These are phyloP conservation scores for Hassar affinis DNA, from an alignment of 2,113 vertebrate species.

Conservation along the genomic window DNA sequence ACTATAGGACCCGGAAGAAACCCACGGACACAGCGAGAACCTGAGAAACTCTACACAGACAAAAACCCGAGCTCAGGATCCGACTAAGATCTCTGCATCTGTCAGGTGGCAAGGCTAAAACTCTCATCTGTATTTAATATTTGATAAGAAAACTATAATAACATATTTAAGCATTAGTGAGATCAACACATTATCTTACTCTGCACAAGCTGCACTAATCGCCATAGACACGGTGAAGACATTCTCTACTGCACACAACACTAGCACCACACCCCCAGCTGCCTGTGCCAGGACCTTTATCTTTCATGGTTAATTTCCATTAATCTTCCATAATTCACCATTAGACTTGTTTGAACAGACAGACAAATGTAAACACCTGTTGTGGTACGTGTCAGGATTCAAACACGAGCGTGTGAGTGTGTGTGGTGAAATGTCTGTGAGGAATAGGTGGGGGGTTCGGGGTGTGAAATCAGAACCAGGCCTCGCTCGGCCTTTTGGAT, in stretches of 20 bases:
- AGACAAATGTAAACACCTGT: slow-evolving; percentile 67
- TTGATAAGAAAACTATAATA: not conserved
- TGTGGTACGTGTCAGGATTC: slow-evolving; percentile 58
- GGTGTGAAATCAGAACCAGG: slow-evolving; percentile 75
- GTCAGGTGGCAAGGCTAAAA: not conserved
- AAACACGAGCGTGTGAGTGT: slow-evolving; percentile 45
- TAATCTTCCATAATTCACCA: slow-evolving; percentile 62
- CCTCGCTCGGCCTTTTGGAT: slow-evolving; percentile 57
- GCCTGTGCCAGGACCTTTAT: slow-evolving; percentile 49
- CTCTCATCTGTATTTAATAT: not conserved
- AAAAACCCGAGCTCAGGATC: no score
- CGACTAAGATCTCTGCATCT: not conserved
- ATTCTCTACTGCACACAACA: slow-evolving; percentile 9
- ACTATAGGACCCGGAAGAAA: not conserved
- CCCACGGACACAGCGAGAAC: not conserved
- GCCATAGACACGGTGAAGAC: not conserved
- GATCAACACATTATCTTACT: not conserved
- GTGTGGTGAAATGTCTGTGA: slow-evolving; percentile 32
- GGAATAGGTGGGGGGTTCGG: slow-evolving; percentile 40
- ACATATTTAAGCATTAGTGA: not conserved
- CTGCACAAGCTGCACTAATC: not conserved
- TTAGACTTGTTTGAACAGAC: slow-evolving; percentile 61
- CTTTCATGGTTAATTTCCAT: slow-evolving; percentile 63
- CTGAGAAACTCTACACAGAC: not conserved
- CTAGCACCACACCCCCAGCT: slow-evolving; percentile 40